Evolutionary conservation across 2,113 vertebrate species (phyloP).

Genomic region (Gopherus evgoodei): DNA sequence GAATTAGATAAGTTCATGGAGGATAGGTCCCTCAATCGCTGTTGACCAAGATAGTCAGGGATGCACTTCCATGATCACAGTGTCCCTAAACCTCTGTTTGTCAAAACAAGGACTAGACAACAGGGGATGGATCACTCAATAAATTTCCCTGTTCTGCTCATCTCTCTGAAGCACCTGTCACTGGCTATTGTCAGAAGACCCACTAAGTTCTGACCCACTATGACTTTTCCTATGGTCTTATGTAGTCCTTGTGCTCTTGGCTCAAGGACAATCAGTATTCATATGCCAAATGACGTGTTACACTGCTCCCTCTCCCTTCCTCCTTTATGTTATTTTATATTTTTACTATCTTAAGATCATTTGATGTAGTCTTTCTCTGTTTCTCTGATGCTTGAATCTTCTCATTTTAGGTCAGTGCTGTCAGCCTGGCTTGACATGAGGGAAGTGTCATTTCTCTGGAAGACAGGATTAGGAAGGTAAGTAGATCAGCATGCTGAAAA

Average conservation of each 20-base stretch:
- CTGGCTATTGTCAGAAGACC: too few species aligned
- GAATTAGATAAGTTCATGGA: not conserved
- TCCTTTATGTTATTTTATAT: not conserved
- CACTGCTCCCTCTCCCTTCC: not conserved
- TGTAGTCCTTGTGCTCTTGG: not conserved
- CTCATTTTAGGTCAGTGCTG: constrained; percentile 28
- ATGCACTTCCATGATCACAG: not conserved
- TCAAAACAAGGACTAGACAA: not conserved
- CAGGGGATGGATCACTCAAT: not conserved
- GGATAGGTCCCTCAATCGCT: not conserved
- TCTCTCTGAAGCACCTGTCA: not conserved
- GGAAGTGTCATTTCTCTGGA: too few species aligned
- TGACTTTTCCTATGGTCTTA: not conserved
- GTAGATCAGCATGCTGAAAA: not conserved
- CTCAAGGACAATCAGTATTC: not conserved
- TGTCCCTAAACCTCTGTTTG: not conserved
- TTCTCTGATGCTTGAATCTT: not conserved
- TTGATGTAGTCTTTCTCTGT: not conserved
- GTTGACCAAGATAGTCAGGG: not conserved
- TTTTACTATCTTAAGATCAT: not conserved
- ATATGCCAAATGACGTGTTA: not conserved
- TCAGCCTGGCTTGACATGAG: too few species aligned
- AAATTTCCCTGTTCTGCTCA: not conserved
- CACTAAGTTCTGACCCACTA: too few species aligned
- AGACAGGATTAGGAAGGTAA: too few species aligned